These are phyloP conservation scores for Gallirallus australis DNA, from an alignment of 2,797 vertebrate genomes.

Conservation along the genomic window DNA sequence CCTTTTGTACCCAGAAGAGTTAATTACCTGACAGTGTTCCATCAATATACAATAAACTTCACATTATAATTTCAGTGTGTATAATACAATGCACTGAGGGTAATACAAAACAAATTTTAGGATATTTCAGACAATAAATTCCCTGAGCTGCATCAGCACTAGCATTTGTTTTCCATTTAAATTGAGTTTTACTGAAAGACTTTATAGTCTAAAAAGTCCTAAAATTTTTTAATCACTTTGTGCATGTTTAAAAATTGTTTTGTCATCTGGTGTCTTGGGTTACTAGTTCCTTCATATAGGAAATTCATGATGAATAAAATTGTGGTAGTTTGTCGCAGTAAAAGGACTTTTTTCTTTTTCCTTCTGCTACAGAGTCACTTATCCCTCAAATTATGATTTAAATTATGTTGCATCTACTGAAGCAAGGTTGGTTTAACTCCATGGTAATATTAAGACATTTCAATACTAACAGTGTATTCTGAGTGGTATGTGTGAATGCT, in stretches of 20 bases:
- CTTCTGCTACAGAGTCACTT: background rate
- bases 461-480: background rate
- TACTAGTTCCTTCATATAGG: background rate
- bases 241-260: slow-evolving; percentile 25
- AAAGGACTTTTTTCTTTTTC: background rate
- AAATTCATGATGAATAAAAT: background rate
- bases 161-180: slow-evolving; percentile 45
- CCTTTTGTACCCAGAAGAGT: background rate
- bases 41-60: background rate
- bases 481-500: background rate
- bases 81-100: background rate
- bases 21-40: background rate
- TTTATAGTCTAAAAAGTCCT: background rate
- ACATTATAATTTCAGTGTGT: background rate
- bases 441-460: background rate
- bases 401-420: background rate
- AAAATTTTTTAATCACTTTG: background rate
- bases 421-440: background rate
- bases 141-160: background rate
- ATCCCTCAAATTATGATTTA: background rate
- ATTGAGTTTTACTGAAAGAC: slow-evolving; percentile 28
- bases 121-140: slow-evolving; percentile 43
- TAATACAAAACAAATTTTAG: slow-evolving; percentile 56
- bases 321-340: background rate
- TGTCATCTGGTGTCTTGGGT: background rate